These are phyloP conservation scores for Arge pagana DNA, from an alignment of 2,888 invertebrate species.

Conservation along the genomic window DNA sequence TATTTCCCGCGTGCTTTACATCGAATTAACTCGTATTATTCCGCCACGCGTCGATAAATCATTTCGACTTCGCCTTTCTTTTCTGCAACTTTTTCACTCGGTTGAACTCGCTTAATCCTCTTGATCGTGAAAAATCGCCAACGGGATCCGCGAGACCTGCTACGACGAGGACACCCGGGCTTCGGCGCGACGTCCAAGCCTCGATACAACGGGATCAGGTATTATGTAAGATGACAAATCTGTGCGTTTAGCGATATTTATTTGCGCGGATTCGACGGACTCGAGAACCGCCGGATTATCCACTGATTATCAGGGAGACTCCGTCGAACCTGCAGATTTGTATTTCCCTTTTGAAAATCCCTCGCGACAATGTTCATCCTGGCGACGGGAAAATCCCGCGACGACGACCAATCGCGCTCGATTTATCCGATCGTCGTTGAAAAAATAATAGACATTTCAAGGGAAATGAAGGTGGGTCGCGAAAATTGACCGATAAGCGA, in stretches of 20 bases:
- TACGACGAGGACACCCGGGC: conserved; percentile 13
- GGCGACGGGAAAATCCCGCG: too few relatives aligned
- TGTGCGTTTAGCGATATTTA: conserved; percentile 50
- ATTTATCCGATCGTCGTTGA: too few relatives aligned
- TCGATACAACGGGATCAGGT: conserved; percentile 37
- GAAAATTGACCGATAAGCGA: too few relatives aligned
- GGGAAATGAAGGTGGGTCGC: too few relatives aligned
- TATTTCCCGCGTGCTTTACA: too few relatives aligned
- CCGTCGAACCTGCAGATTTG: too few relatives aligned
- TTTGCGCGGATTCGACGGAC: conserved; percentile 53
- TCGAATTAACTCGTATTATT: too few relatives aligned
- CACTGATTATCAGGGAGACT: conserved; percentile 39
- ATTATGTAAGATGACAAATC: conserved; percentile 49
- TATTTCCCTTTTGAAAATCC: conserved; percentile 30
- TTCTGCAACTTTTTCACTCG: conserved; percentile 23
- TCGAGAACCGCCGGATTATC: conserved; percentile 49
- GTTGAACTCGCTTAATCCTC: conserved; percentile 37
- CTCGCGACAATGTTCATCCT: too few relatives aligned
- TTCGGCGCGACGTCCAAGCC: conserved; percentile 11
- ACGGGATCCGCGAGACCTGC: conserved; percentile 30
- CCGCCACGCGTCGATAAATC: too few relatives aligned
- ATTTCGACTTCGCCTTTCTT: conserved; percentile 23
- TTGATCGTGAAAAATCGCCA: conserved; percentile 49
- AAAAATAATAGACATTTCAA: too few relatives aligned
- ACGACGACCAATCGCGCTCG: too few relatives aligned